Conservation (phyloP, 92 coral and sea anemone species). For the Epizoanthus ramosus region DNA sequence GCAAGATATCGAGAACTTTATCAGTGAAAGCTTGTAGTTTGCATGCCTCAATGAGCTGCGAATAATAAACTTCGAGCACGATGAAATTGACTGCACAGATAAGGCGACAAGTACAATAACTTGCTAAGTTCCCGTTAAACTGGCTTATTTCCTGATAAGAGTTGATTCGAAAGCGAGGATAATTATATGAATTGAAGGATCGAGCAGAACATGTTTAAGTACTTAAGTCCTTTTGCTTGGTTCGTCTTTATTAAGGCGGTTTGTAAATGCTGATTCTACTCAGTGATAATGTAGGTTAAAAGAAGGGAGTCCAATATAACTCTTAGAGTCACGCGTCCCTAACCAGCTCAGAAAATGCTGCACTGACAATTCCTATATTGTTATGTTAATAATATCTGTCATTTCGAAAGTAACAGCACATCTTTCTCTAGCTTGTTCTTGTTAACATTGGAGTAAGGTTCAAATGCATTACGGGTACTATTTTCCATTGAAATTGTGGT, state of each 20-base stretch:
- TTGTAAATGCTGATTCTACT: conserved; percentile 17
- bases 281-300: not conserved
- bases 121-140: not conserved
- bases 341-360: conserved; percentile 9
- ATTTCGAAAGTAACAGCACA: conserved; percentile 1
- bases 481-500: not conserved
- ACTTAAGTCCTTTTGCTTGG: conserved; percentile 33
- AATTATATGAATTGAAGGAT: conserved; percentile 16
- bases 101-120: conserved; percentile 44
- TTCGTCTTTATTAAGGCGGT: conserved; percentile 25
- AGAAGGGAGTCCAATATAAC: conserved; percentile 19
- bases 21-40: conserved; percentile 38
- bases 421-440: conserved; percentile 10
- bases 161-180: conserved; percentile 14
- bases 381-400: conserved; percentile 19
- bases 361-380: conserved; percentile 22
- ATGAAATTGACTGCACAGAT: conserved; percentile 67
- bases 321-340: conserved; percentile 34
- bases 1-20: conserved; percentile 44
- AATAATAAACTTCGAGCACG: conserved; percentile 61
- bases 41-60: conserved; percentile 40
- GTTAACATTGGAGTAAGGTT: not conserved
- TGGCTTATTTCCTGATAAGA: conserved; percentile 19
- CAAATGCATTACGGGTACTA: conserved; percentile 20
- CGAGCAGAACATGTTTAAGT: conserved; percentile 23